Evolutionary conservation across 2,797 vertebrate species (phyloP).

Genomic region (Spinus olivaceus): DNA sequence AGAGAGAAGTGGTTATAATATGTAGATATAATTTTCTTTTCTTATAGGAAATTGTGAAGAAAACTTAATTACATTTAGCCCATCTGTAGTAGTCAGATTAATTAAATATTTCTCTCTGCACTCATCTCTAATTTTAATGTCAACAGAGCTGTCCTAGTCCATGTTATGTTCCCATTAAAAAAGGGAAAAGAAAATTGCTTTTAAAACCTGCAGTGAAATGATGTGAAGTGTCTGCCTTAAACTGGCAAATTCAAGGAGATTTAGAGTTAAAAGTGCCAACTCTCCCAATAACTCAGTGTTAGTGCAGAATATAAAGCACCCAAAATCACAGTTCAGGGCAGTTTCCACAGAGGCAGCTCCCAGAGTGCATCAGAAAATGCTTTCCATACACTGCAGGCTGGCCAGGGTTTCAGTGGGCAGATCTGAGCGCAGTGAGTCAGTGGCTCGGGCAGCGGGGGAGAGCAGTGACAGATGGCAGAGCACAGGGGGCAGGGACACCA

Average conservation of each 20-base stretch:
- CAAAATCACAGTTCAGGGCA: neutral
- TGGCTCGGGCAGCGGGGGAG: neutral
- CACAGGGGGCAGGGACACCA: neutral
- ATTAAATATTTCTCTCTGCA: constrained; percentile 54
- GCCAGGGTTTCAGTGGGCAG: neutral
- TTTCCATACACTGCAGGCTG: neutral
- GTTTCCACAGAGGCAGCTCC: neutral
- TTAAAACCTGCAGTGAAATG: constrained; percentile 49
- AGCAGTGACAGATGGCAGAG: constrained; percentile 9
- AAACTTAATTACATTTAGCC: constrained; percentile 49
- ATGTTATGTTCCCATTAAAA: constrained; percentile 45
- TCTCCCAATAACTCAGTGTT: constrained; percentile 34
- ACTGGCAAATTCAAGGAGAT: constrained; percentile 60
- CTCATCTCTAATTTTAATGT: constrained; percentile 62
- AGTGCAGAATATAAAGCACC: constrained; percentile 42
- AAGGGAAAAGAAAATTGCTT: constrained; percentile 60
- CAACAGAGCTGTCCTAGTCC: constrained; percentile 50
- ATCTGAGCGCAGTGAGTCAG: neutral
- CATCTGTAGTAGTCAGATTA: constrained; percentile 44
- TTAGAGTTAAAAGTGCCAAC: constrained; percentile 54
- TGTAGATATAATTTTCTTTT: constrained; percentile 19
- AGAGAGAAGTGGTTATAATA: constrained; percentile 3
- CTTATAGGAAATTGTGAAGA: constrained; percentile 15
- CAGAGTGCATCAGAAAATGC: neutral
- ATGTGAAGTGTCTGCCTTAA: constrained; percentile 57